phyloP scores from a whole-genome alignment of 2,797 vertebrate genomes.

The Hephaestus fuliginosus region DNA sequence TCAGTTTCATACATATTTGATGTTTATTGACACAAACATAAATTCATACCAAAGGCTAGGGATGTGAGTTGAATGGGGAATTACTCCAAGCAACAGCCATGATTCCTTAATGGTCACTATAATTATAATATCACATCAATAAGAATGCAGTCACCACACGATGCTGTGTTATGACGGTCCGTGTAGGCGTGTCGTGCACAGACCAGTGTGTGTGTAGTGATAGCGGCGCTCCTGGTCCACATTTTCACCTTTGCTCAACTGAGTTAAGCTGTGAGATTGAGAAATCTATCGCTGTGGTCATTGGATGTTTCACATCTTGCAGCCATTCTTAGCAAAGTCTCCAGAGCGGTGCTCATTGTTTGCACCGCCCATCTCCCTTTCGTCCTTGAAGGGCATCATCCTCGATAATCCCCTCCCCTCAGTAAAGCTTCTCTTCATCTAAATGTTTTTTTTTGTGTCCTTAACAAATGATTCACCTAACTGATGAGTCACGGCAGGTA shows the following conservation, averaged over 20 bases:
- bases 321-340: slow-evolving; percentile 85
- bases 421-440: slow-evolving; percentile 42
- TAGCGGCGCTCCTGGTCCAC: slow-evolving; percentile 35
- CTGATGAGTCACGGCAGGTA: slow-evolving; percentile 27
- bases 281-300: slow-evolving; percentile 84
- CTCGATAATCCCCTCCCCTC: slow-evolving; percentile 45
- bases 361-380: slow-evolving; percentile 25
- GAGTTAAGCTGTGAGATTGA: slow-evolving; percentile 88
- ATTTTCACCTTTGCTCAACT: slow-evolving; percentile 79
- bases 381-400: slow-evolving; percentile 38
- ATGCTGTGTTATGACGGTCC: slow-evolving; percentile 43
- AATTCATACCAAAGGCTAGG: slow-evolving; percentile 15
- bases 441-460: slow-evolving; percentile 10
- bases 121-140: slow-evolving; percentile 40
- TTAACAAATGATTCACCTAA: slow-evolving; percentile 26
- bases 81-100: slow-evolving; percentile 41
- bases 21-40: slow-evolving; percentile 15
- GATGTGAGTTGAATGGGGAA: slow-evolving; percentile 63
- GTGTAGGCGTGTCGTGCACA: slow-evolving; percentile 18
- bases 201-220: slow-evolving; percentile 32
- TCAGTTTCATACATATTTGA: not conserved
- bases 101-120: slow-evolving; percentile 73
- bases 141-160: slow-evolving; percentile 50
- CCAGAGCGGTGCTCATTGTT: slow-evolving; percentile 32
- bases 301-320: slow-evolving; percentile 86